Conservation (phyloP, 2,888 invertebrate genomes). For the Eristalis intricaria region DNA sequence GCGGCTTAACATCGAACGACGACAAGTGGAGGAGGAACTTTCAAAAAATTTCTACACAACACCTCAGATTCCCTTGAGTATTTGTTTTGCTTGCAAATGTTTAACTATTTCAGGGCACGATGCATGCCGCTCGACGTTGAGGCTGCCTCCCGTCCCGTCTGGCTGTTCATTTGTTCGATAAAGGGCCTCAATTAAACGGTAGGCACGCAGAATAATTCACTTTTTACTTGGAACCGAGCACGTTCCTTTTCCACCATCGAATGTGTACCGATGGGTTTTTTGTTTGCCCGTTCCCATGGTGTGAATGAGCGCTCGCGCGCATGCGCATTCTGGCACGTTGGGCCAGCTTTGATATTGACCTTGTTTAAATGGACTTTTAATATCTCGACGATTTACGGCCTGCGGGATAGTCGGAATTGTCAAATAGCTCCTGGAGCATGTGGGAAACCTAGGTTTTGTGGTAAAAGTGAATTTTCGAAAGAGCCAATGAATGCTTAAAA, state of each 20-base stretch:
- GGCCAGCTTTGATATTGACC: constrained; percentile 79
- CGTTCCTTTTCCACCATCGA: constrained; percentile 59
- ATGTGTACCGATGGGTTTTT: constrained; percentile 61
- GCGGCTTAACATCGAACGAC: constrained; percentile 26
- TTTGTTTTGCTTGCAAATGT: constrained; percentile 60
- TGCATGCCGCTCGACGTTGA: constrained; percentile 5
- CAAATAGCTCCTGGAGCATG: constrained; percentile 30
- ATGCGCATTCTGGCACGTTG: constrained; percentile 76
- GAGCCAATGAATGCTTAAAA: not conserved
- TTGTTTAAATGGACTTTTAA: constrained; percentile 77
- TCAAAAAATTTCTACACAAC: constrained; percentile 67
- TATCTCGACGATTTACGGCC: constrained; percentile 53
- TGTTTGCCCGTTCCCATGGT: constrained; percentile 53
- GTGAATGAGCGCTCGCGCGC: not conserved
- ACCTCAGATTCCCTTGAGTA: constrained; percentile 56
- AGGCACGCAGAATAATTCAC: constrained; percentile 68
- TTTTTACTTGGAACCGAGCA: constrained; percentile 64
- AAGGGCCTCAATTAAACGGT: constrained; percentile 69
- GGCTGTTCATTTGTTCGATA: not conserved
- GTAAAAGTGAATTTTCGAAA: constrained; percentile 29
- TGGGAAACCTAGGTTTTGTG: constrained; percentile 19
- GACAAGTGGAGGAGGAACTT: constrained; percentile 48
- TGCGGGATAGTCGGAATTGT: constrained; percentile 38
- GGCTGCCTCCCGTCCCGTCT: not conserved
- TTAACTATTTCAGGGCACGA: constrained; percentile 70